Conservation (phyloP, 2,113 vertebrate species). For the Corvus cornix region DNA sequence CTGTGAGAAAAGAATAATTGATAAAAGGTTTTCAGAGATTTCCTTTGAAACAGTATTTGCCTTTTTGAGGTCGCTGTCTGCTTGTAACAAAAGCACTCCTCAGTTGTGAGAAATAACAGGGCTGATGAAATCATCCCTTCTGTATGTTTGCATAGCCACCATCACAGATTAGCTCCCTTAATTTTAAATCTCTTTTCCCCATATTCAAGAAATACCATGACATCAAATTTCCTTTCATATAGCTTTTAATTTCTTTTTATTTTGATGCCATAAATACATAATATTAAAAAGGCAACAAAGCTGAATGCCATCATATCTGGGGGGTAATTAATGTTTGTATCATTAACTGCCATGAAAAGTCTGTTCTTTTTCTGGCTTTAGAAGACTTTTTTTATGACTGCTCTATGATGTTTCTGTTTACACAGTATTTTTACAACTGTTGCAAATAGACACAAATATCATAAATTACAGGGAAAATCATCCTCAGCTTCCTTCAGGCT, state of each 20-base stretch:
- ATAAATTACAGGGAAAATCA: constrained; percentile 66
- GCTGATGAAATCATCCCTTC: neutral
- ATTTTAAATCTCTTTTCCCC: neutral
- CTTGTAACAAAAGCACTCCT: neutral
- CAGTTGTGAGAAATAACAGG: neutral
- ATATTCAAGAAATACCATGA: neutral
- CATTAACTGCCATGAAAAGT: constrained; percentile 52
- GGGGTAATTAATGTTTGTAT: constrained; percentile 39
- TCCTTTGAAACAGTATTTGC: neutral
- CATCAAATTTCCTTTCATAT: neutral
- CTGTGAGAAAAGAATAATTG: neutral
- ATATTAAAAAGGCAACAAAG: constrained; percentile 22
- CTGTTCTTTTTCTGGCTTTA: constrained; percentile 55
- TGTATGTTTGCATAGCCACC: neutral
- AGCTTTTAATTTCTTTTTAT: constrained; percentile 31
- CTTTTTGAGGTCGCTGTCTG: neutral
- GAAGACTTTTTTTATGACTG: constrained; percentile 47
- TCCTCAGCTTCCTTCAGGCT: constrained; percentile 39
- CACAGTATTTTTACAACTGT: constrained; percentile 71
- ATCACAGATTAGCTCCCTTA: neutral
- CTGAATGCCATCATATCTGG: neutral
- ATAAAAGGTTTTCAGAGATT: neutral
- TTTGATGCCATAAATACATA: constrained; percentile 42
- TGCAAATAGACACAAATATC: constrained; percentile 71
- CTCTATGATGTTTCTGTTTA: constrained; percentile 73